Evolutionary conservation across 2,797 vertebrate genomes (phyloP), one percentile per base, ranked within the genome.

Genomic region (Enteromius anoplus): DNA sequence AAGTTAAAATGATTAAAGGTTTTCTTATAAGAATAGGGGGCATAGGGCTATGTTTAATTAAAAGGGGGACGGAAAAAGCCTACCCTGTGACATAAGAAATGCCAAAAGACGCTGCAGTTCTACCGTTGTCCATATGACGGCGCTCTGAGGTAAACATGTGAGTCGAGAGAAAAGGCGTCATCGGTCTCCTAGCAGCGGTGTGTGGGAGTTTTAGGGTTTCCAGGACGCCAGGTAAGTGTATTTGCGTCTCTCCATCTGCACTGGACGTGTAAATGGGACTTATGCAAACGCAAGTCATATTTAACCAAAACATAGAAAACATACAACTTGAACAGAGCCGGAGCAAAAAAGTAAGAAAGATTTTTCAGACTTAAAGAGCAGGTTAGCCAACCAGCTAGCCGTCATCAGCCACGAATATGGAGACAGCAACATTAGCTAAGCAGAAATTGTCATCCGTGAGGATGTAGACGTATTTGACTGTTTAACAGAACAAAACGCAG

Each of bases 141-240:
- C 73, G 73, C 70, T 60, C 9, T 29, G 65, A 62, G 8, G 34
- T 2, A 11, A 49, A n/a, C 17, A 40, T 23, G 45, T 26, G 42
- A 34, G 9, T 47, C 2, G 19, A 40, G 21, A 17, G 10, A 19
- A 51, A 21, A 55, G 40, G 80, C 32, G 71, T 75, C 80, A 75
- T 66, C 70, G 47, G 80, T 82, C 71, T 75, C 80, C 80, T 82
- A 82, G 80, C 80, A 82, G 71, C 80, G 45, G 70, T 3, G 60
- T 40, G 53, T 17, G 49, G 14, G 26, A 21, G 23, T 11, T 17
- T 40, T 45, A 19, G 32, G 69, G 19, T 81, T 62, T 34, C 51
- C 29, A 75, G 21, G 15, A 70, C 78, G 2, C 14, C 32, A 58
- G 32, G 58, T 75, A 19, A 75, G 55, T 29, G 78, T 69, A 4